phyloP scores from a whole-genome alignment of 2,888 invertebrate genomes.

The Antheraea yamamai region DNA sequence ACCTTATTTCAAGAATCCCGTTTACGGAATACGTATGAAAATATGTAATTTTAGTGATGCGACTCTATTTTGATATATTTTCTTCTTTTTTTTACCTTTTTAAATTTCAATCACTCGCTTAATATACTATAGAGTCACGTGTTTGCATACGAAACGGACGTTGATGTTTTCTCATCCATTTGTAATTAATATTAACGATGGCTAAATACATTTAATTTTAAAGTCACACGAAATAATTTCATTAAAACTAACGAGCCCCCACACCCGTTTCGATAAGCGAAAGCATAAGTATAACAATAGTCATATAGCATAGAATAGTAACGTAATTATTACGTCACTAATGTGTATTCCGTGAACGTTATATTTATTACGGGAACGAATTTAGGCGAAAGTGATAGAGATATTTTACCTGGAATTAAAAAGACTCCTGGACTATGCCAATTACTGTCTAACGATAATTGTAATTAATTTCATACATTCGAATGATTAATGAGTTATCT shows the following conservation, averaged over 20 bases:
- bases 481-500: background rate
- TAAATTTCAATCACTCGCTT: background rate
- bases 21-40: slow-evolving; percentile 47
- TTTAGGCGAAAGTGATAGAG: background rate
- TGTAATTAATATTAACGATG: background rate
- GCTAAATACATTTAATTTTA: background rate
- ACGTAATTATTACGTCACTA: background rate
- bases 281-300: background rate
- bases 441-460: background rate
- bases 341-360: background rate
- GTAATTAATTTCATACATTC: background rate
- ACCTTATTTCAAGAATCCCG: slow-evolving; percentile 36
- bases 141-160: background rate
- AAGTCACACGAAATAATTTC: background rate
- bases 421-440: background rate
- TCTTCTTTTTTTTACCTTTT: background rate
- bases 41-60: slow-evolving; percentile 45
- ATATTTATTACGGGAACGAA: background rate
- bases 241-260: background rate
- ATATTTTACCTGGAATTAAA: background rate
- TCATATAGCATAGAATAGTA: background rate
- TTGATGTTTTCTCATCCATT: background rate
- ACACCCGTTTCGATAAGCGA: background rate
- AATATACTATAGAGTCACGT: background rate
- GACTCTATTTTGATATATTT: slow-evolving; percentile 23